Base-by-base conservation (phyloP, 23 tunicate species). In the Styela plicata region DNA sequence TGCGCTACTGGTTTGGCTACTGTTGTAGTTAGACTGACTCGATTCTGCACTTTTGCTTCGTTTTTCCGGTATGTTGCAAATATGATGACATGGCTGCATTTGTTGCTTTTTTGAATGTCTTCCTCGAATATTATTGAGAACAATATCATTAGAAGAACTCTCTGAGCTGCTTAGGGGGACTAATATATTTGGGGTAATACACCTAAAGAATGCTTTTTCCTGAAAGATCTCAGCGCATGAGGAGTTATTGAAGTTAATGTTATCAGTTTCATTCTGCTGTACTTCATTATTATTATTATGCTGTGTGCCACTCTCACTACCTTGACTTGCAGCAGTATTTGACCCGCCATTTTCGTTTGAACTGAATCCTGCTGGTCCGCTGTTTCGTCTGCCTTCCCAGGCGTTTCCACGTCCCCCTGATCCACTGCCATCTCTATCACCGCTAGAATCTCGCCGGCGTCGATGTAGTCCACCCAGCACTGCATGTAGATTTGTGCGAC, bases 1-100 rank as follows among this genome's bases (percentile, higher is more conserved):
- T 5, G 96, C 96, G 64, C 94, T 89, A 74, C 96, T 90, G 86
- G 86, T 34, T 34, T 81, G 84, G 21, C 96, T 73, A 35, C 88
- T 79, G 35, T 32, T 30, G 81, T 29, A 76, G 13, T 32, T 73
- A 18, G 78, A 73, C 31, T 27, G 24, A 85, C 73, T 31, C 88
- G 67, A 33, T 74, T 90, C 96, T 24, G 96, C 96, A 77, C 96
- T 90, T 34, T 71, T 81, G 63, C 96, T 90, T 75, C 88, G 32
- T 44, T 78, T 34, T 24, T 76, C 66, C 19, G 36, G 32, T 26
- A 44, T 25, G 70, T 71, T n/a, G 30, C 71, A 52, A n/a, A 53
- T 73, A 52, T n/a, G 69, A 37, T 79, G 21, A 3, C 73, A 44
- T 0, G 37, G 61, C 34, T 21, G 57, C 13, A 31, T 67, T 27